phyloP scores from a whole-genome alignment of 1,140 invertebrate genomes.

The Ectropis grisescens region DNA sequence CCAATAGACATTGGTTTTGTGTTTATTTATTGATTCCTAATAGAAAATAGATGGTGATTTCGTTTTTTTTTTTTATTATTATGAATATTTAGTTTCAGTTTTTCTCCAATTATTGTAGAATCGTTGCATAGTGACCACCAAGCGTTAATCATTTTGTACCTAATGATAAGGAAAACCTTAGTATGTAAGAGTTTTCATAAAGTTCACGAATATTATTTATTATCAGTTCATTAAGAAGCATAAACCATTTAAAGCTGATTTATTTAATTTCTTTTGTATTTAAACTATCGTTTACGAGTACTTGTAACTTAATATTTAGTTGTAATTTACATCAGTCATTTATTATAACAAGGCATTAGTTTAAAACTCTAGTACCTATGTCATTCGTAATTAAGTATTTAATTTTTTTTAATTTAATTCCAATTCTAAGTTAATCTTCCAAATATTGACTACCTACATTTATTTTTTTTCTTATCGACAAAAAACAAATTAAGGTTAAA shows the following conservation, averaged over 20 bases:
- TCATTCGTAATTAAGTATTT: constrained; percentile 66
- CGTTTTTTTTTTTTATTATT: constrained; percentile 33
- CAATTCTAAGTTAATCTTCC: constrained; percentile 56
- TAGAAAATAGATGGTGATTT: constrained; percentile 34
- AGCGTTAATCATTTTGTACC: constrained; percentile 66
- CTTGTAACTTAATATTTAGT: constrained; percentile 59
- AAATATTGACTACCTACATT: constrained; percentile 49
- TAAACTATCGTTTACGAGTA: constrained; percentile 54
- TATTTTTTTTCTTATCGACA: constrained; percentile 52
- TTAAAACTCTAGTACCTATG: constrained; percentile 59
- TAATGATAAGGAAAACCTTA: constrained; percentile 51
- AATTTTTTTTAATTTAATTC: constrained; percentile 66
- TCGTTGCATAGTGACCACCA: constrained; percentile 52
- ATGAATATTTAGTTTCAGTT: constrained; percentile 56
- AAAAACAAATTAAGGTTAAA: constrained; percentile 54
- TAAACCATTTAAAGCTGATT: constrained; percentile 61
- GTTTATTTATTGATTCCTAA: constrained; percentile 40
- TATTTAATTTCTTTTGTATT: constrained; percentile 68
- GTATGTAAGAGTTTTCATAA: constrained; percentile 60
- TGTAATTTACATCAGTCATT: constrained; percentile 64
- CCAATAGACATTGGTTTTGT: constrained; percentile 28
- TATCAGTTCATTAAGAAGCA: constrained; percentile 66
- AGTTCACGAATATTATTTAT: constrained; percentile 65
- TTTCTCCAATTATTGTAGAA: constrained; percentile 40
- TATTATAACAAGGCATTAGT: constrained; percentile 62